Conservation (phyloP, 2,888 invertebrate species). For the Hydroisotoma schaefferi region DNA sequence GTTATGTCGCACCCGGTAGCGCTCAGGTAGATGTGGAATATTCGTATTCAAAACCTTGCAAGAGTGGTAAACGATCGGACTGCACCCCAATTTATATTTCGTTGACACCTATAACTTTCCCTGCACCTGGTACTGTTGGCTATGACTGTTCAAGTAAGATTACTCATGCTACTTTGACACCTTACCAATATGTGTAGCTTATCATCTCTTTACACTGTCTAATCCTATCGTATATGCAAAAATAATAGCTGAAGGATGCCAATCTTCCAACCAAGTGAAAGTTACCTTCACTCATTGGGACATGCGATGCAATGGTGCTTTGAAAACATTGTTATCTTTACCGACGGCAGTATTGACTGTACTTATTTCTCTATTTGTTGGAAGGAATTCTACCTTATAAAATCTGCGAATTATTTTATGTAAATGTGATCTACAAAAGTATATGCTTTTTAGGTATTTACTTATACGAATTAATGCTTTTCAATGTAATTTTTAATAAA, state of each 20-base stretch:
- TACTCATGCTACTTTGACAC: background rate
- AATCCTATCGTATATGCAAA: background rate
- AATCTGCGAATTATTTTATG: no score
- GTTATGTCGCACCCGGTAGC: slow-evolving; percentile 29
- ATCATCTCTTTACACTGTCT: background rate
- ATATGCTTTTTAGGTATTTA: no score
- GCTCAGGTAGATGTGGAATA: slow-evolving; percentile 38
- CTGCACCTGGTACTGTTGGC: slow-evolving; percentile 19
- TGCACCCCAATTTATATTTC: slow-evolving; percentile 47
- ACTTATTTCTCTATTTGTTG: slow-evolving; percentile 23
- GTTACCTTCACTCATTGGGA: slow-evolving; percentile 46
- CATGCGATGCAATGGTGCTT: slow-evolving; percentile 42
- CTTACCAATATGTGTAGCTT: background rate
- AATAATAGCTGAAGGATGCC: slow-evolving; percentile 34
- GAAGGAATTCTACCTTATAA: slow-evolving; percentile 18
- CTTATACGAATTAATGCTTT: no score
- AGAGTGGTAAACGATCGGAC: slow-evolving; percentile 30
- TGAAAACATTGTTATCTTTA: slow-evolving; percentile 22
- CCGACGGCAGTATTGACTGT: slow-evolving; percentile 23
- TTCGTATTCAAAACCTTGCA: slow-evolving; percentile 40
- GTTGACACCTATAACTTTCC: slow-evolving; percentile 29
- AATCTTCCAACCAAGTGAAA: slow-evolving; percentile 40
- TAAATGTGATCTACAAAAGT: no score
- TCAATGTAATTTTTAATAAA: no score
- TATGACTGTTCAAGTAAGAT: slow-evolving; percentile 38